phyloP scores from a whole-genome alignment of 2,113 vertebrate genomes.

The Barnardius zonarius region DNA sequence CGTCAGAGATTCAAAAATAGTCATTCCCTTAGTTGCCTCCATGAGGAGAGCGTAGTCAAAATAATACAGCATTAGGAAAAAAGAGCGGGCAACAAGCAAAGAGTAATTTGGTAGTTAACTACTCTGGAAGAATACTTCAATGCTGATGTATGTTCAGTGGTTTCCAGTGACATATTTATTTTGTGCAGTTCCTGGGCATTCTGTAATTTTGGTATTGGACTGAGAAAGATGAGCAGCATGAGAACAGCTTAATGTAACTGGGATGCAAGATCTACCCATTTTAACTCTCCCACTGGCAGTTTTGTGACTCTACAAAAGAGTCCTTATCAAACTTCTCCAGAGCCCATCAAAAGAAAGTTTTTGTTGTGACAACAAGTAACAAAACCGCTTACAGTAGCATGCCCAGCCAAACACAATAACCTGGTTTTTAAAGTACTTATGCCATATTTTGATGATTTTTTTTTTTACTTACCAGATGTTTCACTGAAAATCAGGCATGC shows the following conservation, averaged over 20 bases:
- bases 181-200: neutral
- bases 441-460: neutral
- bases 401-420: neutral
- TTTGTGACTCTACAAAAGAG: neutral
- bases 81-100: accelerated
- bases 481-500: neutral
- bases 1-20: neutral
- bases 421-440: neutral
- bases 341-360: neutral
- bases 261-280: neutral
- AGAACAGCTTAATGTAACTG: neutral
- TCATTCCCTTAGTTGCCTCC: neutral
- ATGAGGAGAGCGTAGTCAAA: neutral
- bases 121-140: neutral
- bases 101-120: neutral
- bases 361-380: neutral
- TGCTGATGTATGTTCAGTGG: neutral
- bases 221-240: neutral
- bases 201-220: neutral
- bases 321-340: neutral
- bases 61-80: neutral
- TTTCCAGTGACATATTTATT: neutral
- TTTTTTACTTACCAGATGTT: neutral
- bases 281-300: neutral
- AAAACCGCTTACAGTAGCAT: neutral